Evolutionary conservation across 2,888 invertebrate species (phyloP).

Genomic region (Dione vanillae): DNA sequence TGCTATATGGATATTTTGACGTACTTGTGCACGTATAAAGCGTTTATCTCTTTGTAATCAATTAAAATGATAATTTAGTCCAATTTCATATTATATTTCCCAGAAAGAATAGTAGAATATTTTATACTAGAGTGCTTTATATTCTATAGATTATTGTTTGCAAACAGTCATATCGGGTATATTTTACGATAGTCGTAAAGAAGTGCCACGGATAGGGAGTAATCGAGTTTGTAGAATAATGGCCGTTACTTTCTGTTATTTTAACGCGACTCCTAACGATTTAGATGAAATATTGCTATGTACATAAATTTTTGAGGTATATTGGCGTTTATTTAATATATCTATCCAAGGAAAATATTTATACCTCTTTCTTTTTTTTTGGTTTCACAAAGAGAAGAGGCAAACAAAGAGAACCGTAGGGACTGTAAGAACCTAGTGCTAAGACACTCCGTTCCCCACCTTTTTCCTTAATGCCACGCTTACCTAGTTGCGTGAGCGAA

Average conservation of each 20-base stretch:
- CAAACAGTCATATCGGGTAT: slow-evolving; percentile 53
- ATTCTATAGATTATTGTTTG: slow-evolving; percentile 54
- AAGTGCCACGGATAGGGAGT: slow-evolving; percentile 54
- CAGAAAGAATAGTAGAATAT: too few species aligned
- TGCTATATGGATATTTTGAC: too few species aligned
- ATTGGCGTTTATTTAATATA: not conserved
- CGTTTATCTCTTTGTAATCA: too few species aligned
- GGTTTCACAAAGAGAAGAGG: too few species aligned
- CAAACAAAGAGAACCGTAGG: too few species aligned
- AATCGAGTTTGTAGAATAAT: slow-evolving; percentile 56
- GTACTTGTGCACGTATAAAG: too few species aligned
- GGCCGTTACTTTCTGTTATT: slow-evolving; percentile 51
- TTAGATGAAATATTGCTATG: slow-evolving; percentile 31
- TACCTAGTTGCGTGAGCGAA: too few species aligned
- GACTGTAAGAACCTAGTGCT: too few species aligned
- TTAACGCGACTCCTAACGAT: slow-evolving; percentile 32
- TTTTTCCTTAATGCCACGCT: too few species aligned
- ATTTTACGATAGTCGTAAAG: slow-evolving; percentile 62
- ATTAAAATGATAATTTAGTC: not conserved
- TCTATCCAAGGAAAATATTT: not conserved
- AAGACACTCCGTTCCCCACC: too few species aligned
- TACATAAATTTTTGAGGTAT: slow-evolving; percentile 15
- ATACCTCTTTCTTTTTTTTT: too few species aligned
- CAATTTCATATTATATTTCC: slow-evolving; percentile 8
- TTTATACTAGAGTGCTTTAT: slow-evolving; percentile 35